A percentile compares a stretch with the other conserved stretches of the same genome.
Evolutionary conservation across 2,113 vertebrate genomes (phyloP).

Genomic region (Pseudorhombus dupliciocellatus): DNA sequence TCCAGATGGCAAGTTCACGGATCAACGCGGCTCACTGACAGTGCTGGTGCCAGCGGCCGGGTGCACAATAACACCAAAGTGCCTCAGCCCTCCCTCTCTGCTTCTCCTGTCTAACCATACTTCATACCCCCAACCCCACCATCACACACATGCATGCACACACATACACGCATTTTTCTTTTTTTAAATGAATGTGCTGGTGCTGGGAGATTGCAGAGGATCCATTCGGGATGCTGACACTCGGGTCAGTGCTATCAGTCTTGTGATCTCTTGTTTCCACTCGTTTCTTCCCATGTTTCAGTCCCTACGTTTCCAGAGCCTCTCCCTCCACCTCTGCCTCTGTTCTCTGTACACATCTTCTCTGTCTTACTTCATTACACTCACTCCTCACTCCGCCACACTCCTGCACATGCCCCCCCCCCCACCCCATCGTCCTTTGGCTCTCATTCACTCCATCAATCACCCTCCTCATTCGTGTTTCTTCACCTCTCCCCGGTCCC

Average conservation of each 20-base stretch:
- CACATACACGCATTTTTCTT: constrained; percentile 22
- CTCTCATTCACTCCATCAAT: constrained; percentile 66
- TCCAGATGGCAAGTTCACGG: constrained; percentile 86
- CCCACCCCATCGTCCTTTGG: constrained; percentile 59
- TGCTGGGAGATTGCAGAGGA: constrained; percentile 37
- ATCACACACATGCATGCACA: neutral
- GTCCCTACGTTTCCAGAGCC: constrained; percentile 1
- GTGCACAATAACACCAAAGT: constrained; percentile 80
- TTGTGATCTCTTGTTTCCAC: constrained; percentile 50
- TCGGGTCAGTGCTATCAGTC: constrained; percentile 50
- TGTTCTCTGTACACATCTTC: constrained; percentile 49
- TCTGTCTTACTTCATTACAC: constrained; percentile 67
- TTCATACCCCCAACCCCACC: constrained; percentile 19
- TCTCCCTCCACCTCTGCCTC: constrained; percentile 25
- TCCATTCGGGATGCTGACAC: constrained; percentile 46
- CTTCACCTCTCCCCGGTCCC: constrained; percentile 46
- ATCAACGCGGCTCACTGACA: constrained; percentile 81
- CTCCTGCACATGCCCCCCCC: constrained; percentile 49
- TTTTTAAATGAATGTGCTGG: constrained; percentile 11
- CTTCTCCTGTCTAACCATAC: constrained; percentile 35
- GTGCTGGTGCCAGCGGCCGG: constrained; percentile 77
- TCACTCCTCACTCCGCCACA: constrained; percentile 47
- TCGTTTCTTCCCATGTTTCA: constrained; percentile 23
- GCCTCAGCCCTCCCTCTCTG: constrained; percentile 44
- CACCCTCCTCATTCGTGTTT: constrained; percentile 53